Conservation (phyloP, 2,113 vertebrate genomes). For the Eurypyga helias region DNA sequence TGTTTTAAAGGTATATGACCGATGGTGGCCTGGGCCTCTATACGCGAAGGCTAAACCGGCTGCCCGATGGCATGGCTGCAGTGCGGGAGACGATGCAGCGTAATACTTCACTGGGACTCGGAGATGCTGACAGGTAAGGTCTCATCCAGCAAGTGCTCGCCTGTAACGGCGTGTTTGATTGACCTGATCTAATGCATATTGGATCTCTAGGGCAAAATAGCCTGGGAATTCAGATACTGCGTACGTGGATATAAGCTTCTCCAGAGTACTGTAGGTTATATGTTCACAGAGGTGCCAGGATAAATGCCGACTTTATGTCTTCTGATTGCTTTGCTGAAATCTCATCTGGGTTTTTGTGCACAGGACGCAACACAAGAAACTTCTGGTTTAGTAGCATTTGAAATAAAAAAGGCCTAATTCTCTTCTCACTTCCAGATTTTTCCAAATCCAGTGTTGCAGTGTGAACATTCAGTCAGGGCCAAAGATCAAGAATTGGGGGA, state of each 20-base stretch:
- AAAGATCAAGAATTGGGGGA: neutral
- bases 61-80: slow-evolving; percentile 92
- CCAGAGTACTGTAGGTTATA: fast-evolving
- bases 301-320: neutral
- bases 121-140: slow-evolving; percentile 94
- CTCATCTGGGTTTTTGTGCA: neutral
- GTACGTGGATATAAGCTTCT: fast-evolving
- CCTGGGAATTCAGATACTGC: fast-evolving
- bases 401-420: neutral
- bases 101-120: slow-evolving; percentile 86
- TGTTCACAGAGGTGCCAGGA: neutral
- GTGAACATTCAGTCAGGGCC: neutral
- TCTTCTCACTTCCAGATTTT: neutral
- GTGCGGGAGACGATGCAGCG: slow-evolving; percentile 92
- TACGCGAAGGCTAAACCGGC: slow-evolving; percentile 89
- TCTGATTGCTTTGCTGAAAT: neutral
- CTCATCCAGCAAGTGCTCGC: neutral
- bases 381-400: neutral
- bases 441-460: neutral
- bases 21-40: slow-evolving; percentile 95
- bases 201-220: neutral
- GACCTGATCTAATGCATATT: neutral
- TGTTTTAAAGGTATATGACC: slow-evolving; percentile 89
- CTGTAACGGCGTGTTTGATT: fast-evolving
- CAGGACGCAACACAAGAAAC: neutral